phyloP scores from a whole-genome alignment of 2,888 invertebrate species.

The Ceramica pisi region DNA sequence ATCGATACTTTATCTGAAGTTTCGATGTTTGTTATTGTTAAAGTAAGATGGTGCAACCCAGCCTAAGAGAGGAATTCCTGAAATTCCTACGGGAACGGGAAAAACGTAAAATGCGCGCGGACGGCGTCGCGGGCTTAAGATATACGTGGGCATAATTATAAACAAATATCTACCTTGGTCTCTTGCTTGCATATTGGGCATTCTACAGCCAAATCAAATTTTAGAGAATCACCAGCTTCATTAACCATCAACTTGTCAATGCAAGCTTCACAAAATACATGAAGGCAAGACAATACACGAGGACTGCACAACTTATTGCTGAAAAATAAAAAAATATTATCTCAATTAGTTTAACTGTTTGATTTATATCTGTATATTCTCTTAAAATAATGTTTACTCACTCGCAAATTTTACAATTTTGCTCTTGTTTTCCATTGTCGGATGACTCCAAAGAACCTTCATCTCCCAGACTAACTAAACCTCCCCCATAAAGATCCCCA shows the following conservation, averaged over 20 bases:
- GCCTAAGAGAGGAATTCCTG: no score
- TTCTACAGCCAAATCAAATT: conserved; percentile 92
- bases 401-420: conserved; percentile 93
- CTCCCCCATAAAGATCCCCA: conserved; percentile 89
- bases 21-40: no score
- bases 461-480: conserved; percentile 87
- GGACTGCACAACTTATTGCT: conserved; percentile 95
- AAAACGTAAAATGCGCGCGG: no score
- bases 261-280: conserved; percentile 98
- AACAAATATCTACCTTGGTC: conserved; percentile 91
- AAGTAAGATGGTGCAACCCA: no score
- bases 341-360: neutral
- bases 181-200: conserved; percentile 96
- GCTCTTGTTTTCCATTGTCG: conserved; percentile 90
- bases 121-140: no score
- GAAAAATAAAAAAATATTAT: conserved; percentile 68
- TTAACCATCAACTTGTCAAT: conserved; percentile 95
- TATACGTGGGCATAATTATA: neutral
- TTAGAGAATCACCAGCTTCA: conserved; percentile 93
- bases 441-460: conserved; percentile 88
- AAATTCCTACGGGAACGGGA: no score
- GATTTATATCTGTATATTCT: conserved; percentile 1
- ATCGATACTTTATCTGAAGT: no score
- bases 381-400: conserved; percentile 77
- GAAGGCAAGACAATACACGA: conserved; percentile 97